Percentiles rank a stretch among this genome's conserved stretches.
phyloP scores from a whole-genome alignment of 2,113 vertebrate genomes.

The Amblyornis subalaris region DNA sequence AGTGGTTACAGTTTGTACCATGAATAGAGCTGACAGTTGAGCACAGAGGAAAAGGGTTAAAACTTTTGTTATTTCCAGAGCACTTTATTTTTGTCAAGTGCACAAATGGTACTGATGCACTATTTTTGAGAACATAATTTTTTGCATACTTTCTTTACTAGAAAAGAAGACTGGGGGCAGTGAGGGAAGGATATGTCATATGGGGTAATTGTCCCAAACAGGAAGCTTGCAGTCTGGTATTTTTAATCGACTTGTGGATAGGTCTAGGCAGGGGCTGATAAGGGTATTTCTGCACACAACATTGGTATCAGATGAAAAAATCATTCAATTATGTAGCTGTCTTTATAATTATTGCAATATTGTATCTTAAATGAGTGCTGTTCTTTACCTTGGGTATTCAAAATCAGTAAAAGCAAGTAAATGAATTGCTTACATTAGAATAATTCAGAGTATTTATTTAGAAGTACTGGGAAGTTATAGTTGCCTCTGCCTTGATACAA shows the following conservation, averaged over 20 bases:
- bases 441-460: neutral
- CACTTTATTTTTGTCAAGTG: neutral
- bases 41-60: neutral
- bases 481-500: neutral
- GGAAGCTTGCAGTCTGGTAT: neutral
- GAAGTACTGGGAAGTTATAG: neutral
- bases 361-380: neutral
- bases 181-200: accelerated
- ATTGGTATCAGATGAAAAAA: neutral
- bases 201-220: neutral
- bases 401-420: neutral
- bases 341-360: neutral
- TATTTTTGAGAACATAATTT: neutral
- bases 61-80: neutral
- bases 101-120: neutral
- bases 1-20: neutral
- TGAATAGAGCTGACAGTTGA: neutral
- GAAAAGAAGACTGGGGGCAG: neutral
- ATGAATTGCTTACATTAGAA: neutral
- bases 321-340: neutral
- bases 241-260: neutral
- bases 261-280: too few relatives aligned
- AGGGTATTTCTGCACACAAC: neutral
- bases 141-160: neutral
- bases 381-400: neutral